Percentiles rank a stretch among this genome's conserved stretches.
Conservation (phyloP, 92 coral and sea anemone species). For the Palythoa grandis region DNA sequence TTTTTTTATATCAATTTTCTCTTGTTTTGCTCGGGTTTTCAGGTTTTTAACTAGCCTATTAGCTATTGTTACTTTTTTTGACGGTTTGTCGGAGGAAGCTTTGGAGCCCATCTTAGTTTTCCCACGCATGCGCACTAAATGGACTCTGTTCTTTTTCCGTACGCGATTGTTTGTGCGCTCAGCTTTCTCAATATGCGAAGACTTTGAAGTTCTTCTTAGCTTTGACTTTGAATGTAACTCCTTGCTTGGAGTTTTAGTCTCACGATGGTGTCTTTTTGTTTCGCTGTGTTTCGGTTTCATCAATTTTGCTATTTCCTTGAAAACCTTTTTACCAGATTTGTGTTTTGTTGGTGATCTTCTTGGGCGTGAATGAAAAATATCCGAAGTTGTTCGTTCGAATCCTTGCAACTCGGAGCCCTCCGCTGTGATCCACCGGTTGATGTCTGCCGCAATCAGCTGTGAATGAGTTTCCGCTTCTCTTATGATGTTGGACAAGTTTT, state of each 20-base stretch:
- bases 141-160: not conserved
- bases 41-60: slow-evolving; percentile 2
- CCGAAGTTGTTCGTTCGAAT: slow-evolving; percentile 7
- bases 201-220: not conserved
- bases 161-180: not conserved
- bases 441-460: slow-evolving; percentile 70
- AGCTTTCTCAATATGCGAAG: not conserved
- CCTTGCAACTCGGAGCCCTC: slow-evolving; percentile 53
- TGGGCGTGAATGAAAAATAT: slow-evolving; percentile 29
- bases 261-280: not conserved
- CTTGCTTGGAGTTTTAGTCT: not conserved
- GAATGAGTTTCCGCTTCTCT: slow-evolving; percentile 67
- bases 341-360: slow-evolving; percentile 35
- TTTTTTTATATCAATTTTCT: slow-evolving; percentile 1
- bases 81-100: not conserved
- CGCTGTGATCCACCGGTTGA: slow-evolving; percentile 66
- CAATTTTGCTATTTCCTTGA: not conserved
- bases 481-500: slow-evolving; percentile 50
- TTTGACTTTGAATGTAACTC: not conserved
- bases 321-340: not conserved
- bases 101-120: slow-evolving; percentile 1
- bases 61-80: not conserved
- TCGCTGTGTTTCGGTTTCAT: not conserved
- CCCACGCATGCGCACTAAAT: not conserved
- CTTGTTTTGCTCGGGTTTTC: not conserved